Evolutionary conservation across 2,888 invertebrate genomes (phyloP).

Genomic region (Drosophila ezoana): DNA sequence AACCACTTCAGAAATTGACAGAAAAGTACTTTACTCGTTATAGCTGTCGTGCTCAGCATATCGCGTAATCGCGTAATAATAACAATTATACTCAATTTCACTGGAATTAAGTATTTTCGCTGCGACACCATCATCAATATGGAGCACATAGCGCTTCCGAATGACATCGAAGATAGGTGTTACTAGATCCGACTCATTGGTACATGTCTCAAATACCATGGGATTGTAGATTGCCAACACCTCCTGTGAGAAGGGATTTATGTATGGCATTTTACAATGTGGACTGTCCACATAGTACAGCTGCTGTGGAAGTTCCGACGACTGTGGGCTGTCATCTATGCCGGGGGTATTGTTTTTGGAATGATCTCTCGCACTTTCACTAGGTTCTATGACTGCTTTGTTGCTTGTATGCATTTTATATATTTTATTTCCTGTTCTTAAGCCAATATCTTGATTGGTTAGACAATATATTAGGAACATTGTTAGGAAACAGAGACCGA

Average conservation of each 20-base stretch:
- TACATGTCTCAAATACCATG: slow-evolving; percentile 86
- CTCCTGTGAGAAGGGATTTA: slow-evolving; percentile 86
- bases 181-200: slow-evolving; percentile 70
- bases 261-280: slow-evolving; percentile 87
- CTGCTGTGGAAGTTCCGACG: not conserved
- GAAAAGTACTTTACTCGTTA: slow-evolving; percentile 41
- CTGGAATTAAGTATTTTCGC: slow-evolving; percentile 46
- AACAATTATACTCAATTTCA: slow-evolving; percentile 69
- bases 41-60: slow-evolving; percentile 39
- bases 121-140: slow-evolving; percentile 59
- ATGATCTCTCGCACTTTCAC: no score
- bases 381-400: not conserved
- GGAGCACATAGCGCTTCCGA: slow-evolving; percentile 52
- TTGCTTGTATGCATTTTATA: not conserved
- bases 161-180: slow-evolving; percentile 54
- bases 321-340: not conserved
- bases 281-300: slow-evolving; percentile 84
- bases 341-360: no score
- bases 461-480: slow-evolving; percentile 13
- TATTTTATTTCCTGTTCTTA: not conserved
- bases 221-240: slow-evolving; percentile 85
- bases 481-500: slow-evolving; percentile 10
- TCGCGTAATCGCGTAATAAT: slow-evolving; percentile 77
- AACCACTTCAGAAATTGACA: not conserved
- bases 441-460: not conserved